phyloP scores from a whole-genome alignment of 2,888 invertebrate genomes.

The Cheilosia vernalis region DNA sequence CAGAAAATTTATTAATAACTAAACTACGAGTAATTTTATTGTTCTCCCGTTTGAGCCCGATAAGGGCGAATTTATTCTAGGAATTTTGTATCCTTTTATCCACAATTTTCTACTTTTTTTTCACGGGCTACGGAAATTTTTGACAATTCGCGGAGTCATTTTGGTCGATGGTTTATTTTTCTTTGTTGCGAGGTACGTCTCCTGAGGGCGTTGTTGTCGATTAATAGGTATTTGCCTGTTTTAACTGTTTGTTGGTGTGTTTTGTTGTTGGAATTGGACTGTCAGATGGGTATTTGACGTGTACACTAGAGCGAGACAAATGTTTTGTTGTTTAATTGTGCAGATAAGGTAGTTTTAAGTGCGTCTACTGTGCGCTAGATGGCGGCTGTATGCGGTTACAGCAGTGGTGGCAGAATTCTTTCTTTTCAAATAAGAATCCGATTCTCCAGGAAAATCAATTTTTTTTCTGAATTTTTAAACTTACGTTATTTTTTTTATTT shows the following conservation, averaged over 20 bases:
- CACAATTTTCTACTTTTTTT: conserved; percentile 35
- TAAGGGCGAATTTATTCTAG: conserved; percentile 29
- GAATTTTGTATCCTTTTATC: conserved; percentile 23
- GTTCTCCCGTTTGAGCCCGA: conserved; percentile 21
- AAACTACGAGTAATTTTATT: conserved; percentile 36
- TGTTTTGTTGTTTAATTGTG: not conserved
- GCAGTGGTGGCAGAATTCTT: not conserved
- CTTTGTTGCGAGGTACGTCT: conserved; percentile 37
- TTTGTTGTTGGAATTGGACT: conserved; percentile 39
- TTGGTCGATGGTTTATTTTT: conserved; percentile 73
- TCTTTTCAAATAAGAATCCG: not conserved
- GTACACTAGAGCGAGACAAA: conserved; percentile 23
- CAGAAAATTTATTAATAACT: conserved; percentile 42
- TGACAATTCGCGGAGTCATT: conserved; percentile 73
- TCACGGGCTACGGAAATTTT: conserved; percentile 58
- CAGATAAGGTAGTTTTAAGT: conserved; percentile 12
- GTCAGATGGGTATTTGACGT: conserved; percentile 45
- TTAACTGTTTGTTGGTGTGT: conserved; percentile 26
- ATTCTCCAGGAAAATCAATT: too few relatives aligned
- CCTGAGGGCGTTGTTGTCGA: conserved; percentile 48
- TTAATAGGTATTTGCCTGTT: conserved; percentile 10
- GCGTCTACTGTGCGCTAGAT: conserved; percentile 7
- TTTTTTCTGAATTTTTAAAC: too few relatives aligned
- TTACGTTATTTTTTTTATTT: too few relatives aligned
- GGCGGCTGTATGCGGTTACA: not conserved